These are phyloP conservation scores for Agelas oroides DNA, from an alignment of 37 sponge, comb jelly and placozoan genomes.

Conservation along the genomic window DNA sequence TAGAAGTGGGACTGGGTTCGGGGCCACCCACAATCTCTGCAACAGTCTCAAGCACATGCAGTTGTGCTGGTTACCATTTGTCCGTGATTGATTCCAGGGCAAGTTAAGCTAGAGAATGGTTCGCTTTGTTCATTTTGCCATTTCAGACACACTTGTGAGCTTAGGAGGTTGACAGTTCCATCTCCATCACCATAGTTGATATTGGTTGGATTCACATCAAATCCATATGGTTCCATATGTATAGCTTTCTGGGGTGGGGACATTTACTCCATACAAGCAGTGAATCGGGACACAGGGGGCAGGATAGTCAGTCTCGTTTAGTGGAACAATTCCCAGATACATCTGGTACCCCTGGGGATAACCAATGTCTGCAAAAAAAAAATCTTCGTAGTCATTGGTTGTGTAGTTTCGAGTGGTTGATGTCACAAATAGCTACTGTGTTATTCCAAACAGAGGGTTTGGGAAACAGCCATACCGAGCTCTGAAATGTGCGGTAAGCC, in stretches of 20 bases:
- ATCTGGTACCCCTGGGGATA: slow-evolving; percentile 35
- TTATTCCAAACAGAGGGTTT: slow-evolving; percentile 7
- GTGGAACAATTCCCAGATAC: slow-evolving; percentile 17
- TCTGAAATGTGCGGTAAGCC: not conserved
- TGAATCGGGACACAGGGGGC: slow-evolving; percentile 67
- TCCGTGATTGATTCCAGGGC: slow-evolving; percentile 14
- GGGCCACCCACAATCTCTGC: slow-evolving; percentile 4
- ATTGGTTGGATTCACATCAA: not conserved
- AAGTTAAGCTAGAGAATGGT: not conserved
- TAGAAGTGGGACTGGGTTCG: too few species aligned
- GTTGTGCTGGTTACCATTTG: slow-evolving; percentile 20
- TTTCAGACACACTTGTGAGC: too few species aligned
- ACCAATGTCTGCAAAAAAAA: slow-evolving; percentile 55
- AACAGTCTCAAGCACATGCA: slow-evolving; percentile 21
- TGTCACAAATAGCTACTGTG: slow-evolving; percentile 17
- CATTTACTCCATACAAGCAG: slow-evolving; percentile 85
- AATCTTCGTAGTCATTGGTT: slow-evolving; percentile 53
- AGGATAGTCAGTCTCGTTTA: slow-evolving; percentile 32
- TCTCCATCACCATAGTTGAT: slow-evolving; percentile 67
- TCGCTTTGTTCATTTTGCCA: slow-evolving; percentile 5
- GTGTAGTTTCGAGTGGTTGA: slow-evolving; percentile 69
- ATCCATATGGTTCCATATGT: not conserved
- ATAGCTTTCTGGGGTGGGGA: slow-evolving; percentile 35
- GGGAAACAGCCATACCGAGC: not conserved
- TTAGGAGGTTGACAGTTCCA: slow-evolving; percentile 65